These are phyloP conservation scores for Dascyllus trimaculatus DNA, from an alignment of 2,113 vertebrate species.

Conservation along the genomic window DNA sequence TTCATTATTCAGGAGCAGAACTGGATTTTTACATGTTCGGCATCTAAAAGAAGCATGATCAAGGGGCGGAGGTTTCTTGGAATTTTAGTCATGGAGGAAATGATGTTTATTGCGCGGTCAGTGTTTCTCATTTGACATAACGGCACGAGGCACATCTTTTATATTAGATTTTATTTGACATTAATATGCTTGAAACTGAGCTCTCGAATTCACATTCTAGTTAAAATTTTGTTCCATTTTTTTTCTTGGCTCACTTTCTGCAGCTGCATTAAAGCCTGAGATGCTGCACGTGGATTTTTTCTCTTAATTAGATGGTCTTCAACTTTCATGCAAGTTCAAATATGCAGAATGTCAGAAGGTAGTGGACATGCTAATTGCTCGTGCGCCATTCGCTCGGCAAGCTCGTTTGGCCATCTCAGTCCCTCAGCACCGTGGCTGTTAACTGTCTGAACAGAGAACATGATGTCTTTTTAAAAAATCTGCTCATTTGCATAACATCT, in stretches of 20 bases:
- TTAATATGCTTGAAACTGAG: neutral
- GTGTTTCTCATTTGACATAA: neutral
- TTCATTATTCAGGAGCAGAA: neutral
- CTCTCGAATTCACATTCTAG: neutral
- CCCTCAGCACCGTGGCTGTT: constrained; percentile 16
- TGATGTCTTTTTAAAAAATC: constrained; percentile 39
- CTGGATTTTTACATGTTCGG: neutral
- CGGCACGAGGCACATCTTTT: neutral
- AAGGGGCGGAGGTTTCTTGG: neutral
- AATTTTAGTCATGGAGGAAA: neutral
- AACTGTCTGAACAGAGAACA: constrained; percentile 22
- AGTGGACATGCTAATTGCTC: constrained; percentile 36
- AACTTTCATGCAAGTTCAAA: constrained; percentile 8
- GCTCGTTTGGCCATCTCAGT: neutral
- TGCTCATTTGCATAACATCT: constrained; percentile 44
- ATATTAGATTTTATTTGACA: neutral
- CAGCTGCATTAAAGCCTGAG: neutral
- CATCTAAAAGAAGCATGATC: neutral
- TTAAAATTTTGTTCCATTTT: neutral
- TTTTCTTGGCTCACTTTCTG: neutral
- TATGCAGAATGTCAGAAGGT: constrained; percentile 9
- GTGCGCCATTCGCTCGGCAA: neutral
- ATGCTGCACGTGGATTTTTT: neutral
- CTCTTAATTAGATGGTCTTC: constrained; percentile 8
- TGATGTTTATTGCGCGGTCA: neutral